Evolutionary conservation across 2,113 vertebrate species (phyloP), one percentile per base, ranked within the genome.

Genomic region (Vanacampus margaritifer): DNA sequence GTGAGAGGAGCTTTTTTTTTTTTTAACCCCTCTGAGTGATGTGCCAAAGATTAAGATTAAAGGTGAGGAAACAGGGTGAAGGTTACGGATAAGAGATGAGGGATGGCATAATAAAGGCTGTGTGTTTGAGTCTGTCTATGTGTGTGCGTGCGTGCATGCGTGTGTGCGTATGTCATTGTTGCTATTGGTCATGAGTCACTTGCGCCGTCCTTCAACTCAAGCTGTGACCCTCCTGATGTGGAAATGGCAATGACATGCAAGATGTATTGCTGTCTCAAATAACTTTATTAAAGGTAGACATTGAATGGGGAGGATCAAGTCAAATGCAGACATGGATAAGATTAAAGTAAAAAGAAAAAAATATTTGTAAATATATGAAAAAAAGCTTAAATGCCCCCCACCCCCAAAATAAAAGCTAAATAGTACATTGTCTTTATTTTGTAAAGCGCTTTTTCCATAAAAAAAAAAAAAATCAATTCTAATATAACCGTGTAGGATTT

Each of bases 101-200:
- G 24, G 54, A 56, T 56, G 26, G 14, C 26, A 4, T 56, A 17
- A 56, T 56, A 56, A 39, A 43, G 23, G 39, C 5, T 36, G 71
- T 67, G 45, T 4, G 28, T 32, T 32, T 32, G 28, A 32, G 28
- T 32, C 28, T 32, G 28, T 32, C 28, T 32, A 4, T 74, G 56
- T 72, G 65, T 69, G 69, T 64, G 48, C 37, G 67, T 63, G 48
- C 61, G 70, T 69, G 50, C 71, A 64, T 73, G 68, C 53, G 74
- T 64, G 57, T 72, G 56, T 71, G 67, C 74, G 72, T 65, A 32
- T 39, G 43, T 50, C 68, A 64, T 68, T 54, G 66, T 66, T 28
- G 35, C 37, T 65, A 73, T 79, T 80, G 73, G 73, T 67, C 36
- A 51, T 79, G 76, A 78, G 24, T 82, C 70, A 76, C 72, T 45